Evolutionary conservation across 2,113 vertebrate genomes (phyloP).

Genomic region (Otis tarda): DNA sequence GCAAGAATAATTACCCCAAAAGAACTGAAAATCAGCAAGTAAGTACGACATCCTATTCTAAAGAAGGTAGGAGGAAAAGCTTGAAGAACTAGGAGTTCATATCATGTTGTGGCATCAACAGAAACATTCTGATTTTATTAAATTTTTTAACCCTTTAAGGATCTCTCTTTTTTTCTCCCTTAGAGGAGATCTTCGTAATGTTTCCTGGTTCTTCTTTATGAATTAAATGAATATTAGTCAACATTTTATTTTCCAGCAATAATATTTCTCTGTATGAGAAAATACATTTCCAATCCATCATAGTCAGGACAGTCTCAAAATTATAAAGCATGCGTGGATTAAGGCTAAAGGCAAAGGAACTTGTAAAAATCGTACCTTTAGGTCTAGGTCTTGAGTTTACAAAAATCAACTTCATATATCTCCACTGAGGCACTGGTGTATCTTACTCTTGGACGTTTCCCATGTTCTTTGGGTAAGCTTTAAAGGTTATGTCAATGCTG

Average conservation of each 20-base stretch:
- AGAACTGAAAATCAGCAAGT: not conserved
- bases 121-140: not conserved
- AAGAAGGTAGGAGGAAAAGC: not conserved
- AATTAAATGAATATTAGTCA: not conserved
- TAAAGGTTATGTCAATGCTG: not conserved
- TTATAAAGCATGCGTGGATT: not conserved
- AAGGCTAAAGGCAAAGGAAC: not conserved
- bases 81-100: not conserved
- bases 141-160: not conserved
- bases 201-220: not conserved
- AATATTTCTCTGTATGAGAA: not conserved
- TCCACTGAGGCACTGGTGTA: not conserved
- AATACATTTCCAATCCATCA: not conserved
- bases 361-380: not conserved
- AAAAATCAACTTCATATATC: not conserved
- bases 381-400: not conserved
- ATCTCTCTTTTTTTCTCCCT: not conserved
- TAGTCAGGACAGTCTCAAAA: not conserved
- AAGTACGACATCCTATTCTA: not conserved
- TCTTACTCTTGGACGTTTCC: not conserved
- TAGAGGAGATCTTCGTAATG: not conserved
- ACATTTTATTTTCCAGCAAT: not conserved
- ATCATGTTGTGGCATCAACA: not conserved
- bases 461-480: not conserved
- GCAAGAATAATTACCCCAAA: not conserved